These are phyloP conservation scores for Salvelinus fontinalis DNA, from an alignment of 2,113 vertebrate species.

Conservation along the genomic window DNA sequence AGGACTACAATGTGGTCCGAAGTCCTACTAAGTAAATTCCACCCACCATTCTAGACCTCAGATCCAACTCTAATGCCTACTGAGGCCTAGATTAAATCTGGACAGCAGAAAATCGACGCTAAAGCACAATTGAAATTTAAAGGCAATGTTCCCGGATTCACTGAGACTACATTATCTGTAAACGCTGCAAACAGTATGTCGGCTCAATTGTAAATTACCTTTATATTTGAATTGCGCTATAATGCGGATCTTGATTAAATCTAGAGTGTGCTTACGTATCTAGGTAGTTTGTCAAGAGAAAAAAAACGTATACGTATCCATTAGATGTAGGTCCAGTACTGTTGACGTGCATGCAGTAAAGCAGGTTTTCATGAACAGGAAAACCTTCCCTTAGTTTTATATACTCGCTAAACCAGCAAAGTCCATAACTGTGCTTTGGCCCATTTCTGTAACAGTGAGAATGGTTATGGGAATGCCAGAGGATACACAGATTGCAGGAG, in stretches of 20 bases:
- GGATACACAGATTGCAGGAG: not conserved
- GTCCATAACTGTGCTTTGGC: constrained; percentile 7
- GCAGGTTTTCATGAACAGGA: constrained; percentile 35
- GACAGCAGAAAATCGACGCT: no score
- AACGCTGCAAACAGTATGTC: no score
- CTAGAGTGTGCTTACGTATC: constrained; percentile 9
- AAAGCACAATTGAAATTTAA: no score
- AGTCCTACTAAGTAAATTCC: not conserved
- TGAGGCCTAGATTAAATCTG: not conserved
- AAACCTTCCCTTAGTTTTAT: constrained; percentile 21
- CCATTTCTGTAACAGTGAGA: not conserved
- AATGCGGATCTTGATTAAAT: no score
- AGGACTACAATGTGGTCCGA: not conserved
- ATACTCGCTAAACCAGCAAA: constrained; percentile 17
- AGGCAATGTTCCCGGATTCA: no score
- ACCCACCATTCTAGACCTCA: not conserved
- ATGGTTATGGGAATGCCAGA: not conserved
- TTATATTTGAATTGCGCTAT: no score
- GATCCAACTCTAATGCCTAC: not conserved
- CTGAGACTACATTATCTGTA: no score
- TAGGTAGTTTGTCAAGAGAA: constrained; percentile 12
- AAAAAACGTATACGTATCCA: not conserved
- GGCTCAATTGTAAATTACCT: no score
- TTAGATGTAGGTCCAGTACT: constrained; percentile 38
- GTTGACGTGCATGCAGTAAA: constrained; percentile 34